Base-by-base conservation (phyloP, 2,888 invertebrate species). In the Osedax frankpressi region DNA sequence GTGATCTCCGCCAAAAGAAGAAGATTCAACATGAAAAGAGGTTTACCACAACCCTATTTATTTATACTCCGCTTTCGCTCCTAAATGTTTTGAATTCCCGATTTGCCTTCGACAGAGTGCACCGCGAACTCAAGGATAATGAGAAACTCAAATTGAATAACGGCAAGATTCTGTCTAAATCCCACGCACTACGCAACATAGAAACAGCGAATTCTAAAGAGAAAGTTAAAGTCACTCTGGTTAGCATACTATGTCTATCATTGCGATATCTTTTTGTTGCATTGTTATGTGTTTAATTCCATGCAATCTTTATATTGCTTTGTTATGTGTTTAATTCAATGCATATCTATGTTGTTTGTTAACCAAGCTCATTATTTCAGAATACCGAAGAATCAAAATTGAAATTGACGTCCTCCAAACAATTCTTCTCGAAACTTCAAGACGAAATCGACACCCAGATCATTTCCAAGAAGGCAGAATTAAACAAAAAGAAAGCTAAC, bases 351-450 rank as follows among this genome's bases (percentile, higher is more conserved):
- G n/a, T n/a, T n/a, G n/a, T n/a, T n/a, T n/a, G n/a, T n/a, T n/a
- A n/a, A n/a, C n/a, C n/a, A n/a, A n/a, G n/a, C n/a, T n/a, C n/a
- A n/a, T n/a, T n/a, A n/a, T n/a, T n/a, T n/a, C n/a, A n/a, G n/a
- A n/a, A n/a, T n/a, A n/a, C n/a, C n/a, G n/a, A n/a, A n/a, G n/a
- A n/a, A n/a, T n/a, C n/a, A n/a, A n/a, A n/a, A n/a, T 75, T 75
- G 3, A 75, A 76, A 3, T 80, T 89, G 14, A 90, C 89, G 81
- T 90, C 91, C 0, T 92, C 92, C 0, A 90, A 89, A 79, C 89
- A 91, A 0, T 94, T 94, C 88, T 94, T 94, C 86, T 88, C 88
- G 71, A 90, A 92, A 81, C 85, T 94, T 3, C 92, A 94, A 83
- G 91, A 93, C 79, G 89, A 92, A 81, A 88, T 88, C 0, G 84